Evolutionary conservation across 1,140 invertebrate genomes (phyloP).

Genomic region (Apocrypta bakeri): DNA sequence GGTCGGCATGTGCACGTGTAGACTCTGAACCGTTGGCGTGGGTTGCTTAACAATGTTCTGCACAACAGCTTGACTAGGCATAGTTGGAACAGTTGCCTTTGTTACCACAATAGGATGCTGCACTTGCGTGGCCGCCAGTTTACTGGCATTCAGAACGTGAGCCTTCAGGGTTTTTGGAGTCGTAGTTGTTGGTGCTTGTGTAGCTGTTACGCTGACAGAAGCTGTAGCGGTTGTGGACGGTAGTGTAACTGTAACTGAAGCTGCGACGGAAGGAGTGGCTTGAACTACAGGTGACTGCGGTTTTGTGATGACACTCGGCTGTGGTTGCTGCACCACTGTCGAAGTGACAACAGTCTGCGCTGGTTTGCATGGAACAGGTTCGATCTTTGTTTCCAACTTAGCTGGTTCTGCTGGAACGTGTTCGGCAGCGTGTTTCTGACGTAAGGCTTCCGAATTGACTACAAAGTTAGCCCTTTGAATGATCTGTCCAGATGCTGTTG

Average conservation of each 20-base stretch:
- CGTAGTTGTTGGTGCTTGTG: conserved; percentile 9
- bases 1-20: conserved; percentile 66
- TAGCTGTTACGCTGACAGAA: neutral
- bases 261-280: conserved; percentile 22
- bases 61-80: conserved; percentile 61
- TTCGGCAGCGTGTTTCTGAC: neutral
- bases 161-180: conserved; percentile 75
- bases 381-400: conserved; percentile 40
- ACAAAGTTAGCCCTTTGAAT: conserved; percentile 52
- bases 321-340: conserved; percentile 31
- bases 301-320: conserved; percentile 64
- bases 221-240: conserved; percentile 35
- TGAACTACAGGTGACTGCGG: conserved; percentile 61
- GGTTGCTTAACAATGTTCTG: conserved; percentile 69
- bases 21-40: conserved; percentile 61
- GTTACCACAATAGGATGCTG: conserved; percentile 54
- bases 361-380: conserved; percentile 50
- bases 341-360: conserved; percentile 18
- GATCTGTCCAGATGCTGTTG: conserved; percentile 63
- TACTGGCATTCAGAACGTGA: conserved; percentile 74
- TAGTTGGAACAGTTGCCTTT: conserved; percentile 57
- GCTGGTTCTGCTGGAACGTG: neutral
- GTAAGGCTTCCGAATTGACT: neutral
- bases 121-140: conserved; percentile 56
- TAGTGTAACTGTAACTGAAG: conserved; percentile 23